Evolutionary conservation across 2,113 vertebrate genomes (phyloP), one percentile per base, ranked within the genome.

Genomic region (Cariama cristata): DNA sequence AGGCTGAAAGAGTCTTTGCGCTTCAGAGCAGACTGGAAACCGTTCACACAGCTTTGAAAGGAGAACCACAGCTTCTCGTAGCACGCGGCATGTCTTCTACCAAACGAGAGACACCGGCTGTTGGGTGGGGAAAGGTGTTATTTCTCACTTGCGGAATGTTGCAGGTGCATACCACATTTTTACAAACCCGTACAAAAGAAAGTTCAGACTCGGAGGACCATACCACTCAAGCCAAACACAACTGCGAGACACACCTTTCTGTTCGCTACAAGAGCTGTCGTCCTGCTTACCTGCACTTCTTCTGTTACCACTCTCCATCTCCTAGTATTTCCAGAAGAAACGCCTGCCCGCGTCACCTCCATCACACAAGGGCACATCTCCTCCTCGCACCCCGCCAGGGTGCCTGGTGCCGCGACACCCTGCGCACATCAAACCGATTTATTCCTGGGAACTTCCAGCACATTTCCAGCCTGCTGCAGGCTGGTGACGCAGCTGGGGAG

Each of bases 301-400:
- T 32, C 21, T 5, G 1, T 4, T 17, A 10, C 11, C 20, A 0
- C 59, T 15, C 60, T 67, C 64, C 42, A 11, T 11, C 45, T 82
- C 63, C 40, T 4, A 11, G 7, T 5, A 27, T 2, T 4, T 45
- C 52, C 62, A 40, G 40, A 69, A 87, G 68, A 8, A 55, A 40
- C 0, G 0, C 3, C 33, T 72, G 45, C 21, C 60, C 6, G 2
- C 6, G 44, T 16, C 52, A 44, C 14, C 60, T 32, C 68, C 3
- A 2, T 22, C 58, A 38, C 12, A 5, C 42, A 33, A 35, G 30
- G 47, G 1, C 20, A 13, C 9, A 2, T 8, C 64, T 49, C 32
- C 40, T 47, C 38, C 76, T 56, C 3, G 5, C 28, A 55, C 50
- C 8, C 15, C 5, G 2, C 28, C 12, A 0, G 17, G 12, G 8